Conservation (phyloP, 2,888 invertebrate genomes). For the Campoplex capitator region DNA sequence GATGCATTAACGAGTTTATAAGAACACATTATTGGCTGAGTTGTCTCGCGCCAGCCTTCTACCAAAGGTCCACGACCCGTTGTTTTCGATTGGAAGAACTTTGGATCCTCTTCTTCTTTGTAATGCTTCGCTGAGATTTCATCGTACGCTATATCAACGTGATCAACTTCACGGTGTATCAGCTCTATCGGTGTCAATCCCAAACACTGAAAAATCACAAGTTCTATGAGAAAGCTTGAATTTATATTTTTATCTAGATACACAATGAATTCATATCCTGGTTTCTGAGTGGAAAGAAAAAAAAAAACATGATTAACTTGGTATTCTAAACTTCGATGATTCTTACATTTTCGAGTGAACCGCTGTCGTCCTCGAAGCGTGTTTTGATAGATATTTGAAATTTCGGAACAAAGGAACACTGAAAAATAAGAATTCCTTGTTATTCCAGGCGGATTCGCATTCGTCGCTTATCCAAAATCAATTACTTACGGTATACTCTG, state of each 20-base stretch:
- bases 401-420: conserved; percentile 96
- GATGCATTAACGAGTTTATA: conserved; percentile 94
- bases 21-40: conserved; percentile 95
- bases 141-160: conserved; percentile 95
- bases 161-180: conserved; percentile 90
- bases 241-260: background rate
- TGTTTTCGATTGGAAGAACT: conserved; percentile 92
- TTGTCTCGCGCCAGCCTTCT: conserved; percentile 92
- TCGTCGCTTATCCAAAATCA: background rate
- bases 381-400: conserved; percentile 94
- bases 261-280: background rate
- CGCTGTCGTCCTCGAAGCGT: conserved; percentile 95
- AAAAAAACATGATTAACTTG: background rate
- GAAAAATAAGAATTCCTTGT: conserved; percentile 80
- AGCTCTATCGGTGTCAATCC: conserved; percentile 90
- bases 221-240: conserved; percentile 6
- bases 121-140: conserved; percentile 94
- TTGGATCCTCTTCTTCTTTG: conserved; percentile 95
- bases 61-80: conserved; percentile 93
- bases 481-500: conserved; percentile 91
- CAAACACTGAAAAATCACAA: conserved; percentile 88
- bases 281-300: background rate
- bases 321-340: background rate
- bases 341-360: conserved; percentile 94
- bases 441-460: background rate